Evolutionary conservation across 2,113 vertebrate genomes (phyloP), one percentile per base, ranked within the genome.

Genomic region (Lichenostomus cassidix): DNA sequence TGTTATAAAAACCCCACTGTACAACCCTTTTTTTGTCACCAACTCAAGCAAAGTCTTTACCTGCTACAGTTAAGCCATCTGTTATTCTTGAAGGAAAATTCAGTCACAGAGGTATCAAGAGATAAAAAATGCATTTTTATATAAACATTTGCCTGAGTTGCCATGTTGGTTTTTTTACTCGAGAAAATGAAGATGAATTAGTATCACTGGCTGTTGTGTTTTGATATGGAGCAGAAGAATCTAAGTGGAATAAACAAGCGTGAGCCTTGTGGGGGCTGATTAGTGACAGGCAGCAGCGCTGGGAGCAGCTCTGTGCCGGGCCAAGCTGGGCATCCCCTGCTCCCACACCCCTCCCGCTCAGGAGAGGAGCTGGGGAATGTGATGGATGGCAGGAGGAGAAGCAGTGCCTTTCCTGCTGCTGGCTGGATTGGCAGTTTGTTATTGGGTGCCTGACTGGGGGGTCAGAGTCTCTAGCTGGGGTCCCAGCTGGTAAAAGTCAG

Each of bases 171-270:
- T 65, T 88, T 93, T 85, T 92, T 3, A 55, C 89, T 97, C 76
- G 56, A 82, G 80, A 91, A 96, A 97, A 97, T 88, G 74, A 92
- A 97, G 91, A 89, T 74, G 76, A 96, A 97, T 96, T 96, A 78
- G 81, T 75, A 16, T 84, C 91, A 47, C 44, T 92, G 77, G 56
- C 87, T 82, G 90, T 42, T 80, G 59, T 63, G 59, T 86, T 97
- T 92, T 83, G 86, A 91, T 91, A 74, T 0, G 46, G 92, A 76
- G 73, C 92, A 85, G 83, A 83, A 87, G 87, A 94, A 94, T 82
- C 46, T 78, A 70, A 85, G 69, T 68, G 93, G 74, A 81, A 89
- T 83, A 90, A 91, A 71, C 64, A 94, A 90, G 84, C 3, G 5
- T 44, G 82, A 94, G 76, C 64, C 87, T 63, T 16, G 68, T 18